Conservation (phyloP, 1,140 invertebrate genomes). For the Scaptomyza hsui region DNA sequence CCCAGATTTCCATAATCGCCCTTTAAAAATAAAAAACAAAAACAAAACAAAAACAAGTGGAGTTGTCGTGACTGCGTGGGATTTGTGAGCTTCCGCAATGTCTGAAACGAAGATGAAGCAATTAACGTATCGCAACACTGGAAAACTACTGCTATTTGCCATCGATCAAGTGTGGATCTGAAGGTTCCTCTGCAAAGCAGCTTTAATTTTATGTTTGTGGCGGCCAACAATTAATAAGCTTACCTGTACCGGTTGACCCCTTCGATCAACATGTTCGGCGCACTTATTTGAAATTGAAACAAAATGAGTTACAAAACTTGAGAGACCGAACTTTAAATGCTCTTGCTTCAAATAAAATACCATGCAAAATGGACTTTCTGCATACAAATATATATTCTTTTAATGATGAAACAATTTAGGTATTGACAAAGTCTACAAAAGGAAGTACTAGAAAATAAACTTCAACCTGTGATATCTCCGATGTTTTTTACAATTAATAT, state of each 20-base stretch:
- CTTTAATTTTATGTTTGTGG: slow-evolving; percentile 28
- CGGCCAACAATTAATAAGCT: slow-evolving; percentile 60
- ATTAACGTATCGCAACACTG: slow-evolving; percentile 38
- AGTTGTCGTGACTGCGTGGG: slow-evolving; percentile 19
- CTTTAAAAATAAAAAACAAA: neutral
- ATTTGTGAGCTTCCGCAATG: slow-evolving; percentile 6
- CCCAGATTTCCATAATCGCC: neutral
- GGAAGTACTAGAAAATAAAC: no score
- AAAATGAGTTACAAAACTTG: neutral
- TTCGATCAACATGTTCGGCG: slow-evolving; percentile 5
- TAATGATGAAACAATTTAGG: no score
- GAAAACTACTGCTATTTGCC: slow-evolving; percentile 27
- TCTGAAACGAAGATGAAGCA: slow-evolving; percentile 17
- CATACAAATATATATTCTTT: no score
- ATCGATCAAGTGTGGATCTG: slow-evolving; percentile 44
- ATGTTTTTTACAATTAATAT: no score
- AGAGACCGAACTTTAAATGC: neutral
- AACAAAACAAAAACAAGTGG: neutral
- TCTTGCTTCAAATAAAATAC: neutral
- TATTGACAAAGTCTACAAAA: no score
- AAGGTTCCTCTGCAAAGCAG: slow-evolving; percentile 26
- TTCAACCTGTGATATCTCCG: no score
- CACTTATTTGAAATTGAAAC: slow-evolving; percentile 25
- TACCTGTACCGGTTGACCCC: slow-evolving; percentile 50
- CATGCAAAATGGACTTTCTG: no score